Evolutionary conservation across 2,888 invertebrate genomes (phyloP), one percentile per base, ranked within the genome.

Genomic region (Pseudococcus jackbeardsleyi): DNA sequence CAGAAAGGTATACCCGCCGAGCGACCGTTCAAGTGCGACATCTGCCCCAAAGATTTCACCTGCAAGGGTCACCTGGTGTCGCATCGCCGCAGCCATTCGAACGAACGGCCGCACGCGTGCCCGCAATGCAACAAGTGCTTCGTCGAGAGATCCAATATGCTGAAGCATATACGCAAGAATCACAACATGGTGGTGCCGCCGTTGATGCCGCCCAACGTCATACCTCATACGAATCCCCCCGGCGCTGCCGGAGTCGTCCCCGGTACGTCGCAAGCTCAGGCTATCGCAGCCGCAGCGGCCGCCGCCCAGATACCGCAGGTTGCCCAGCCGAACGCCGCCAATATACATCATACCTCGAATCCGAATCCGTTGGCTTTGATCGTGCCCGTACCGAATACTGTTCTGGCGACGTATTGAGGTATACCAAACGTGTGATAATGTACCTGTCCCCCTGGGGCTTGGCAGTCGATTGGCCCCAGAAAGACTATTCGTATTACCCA

Each of bases 21-120:
- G 91, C 93, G 96, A 68, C 96, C 96, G 7, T 96, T 94, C 91
- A 95, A 95, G 88, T 96, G 89, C 89, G 89, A 89, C 46, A 88
- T 89, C 26, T 89, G 89, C 68, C 89, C 89, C n/a, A 89, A 89
- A 91, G 95, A 96, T 86, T 96, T 96, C 92, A 96, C 96, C 0
- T 92, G 96, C 85, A 96, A 96, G 92, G 96, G 95, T 89, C 96
- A 96, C 91, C 92, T 96, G 68, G 93, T 96, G 89, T 96, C 96
- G 93, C 96, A 96, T 91, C 95, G 96, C 92, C 93, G 96, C 89
- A 96, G 96, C 90, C 96, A 96, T 92, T 89, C 90, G 11, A 90
- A 90, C 19, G 90, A 90, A 12, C 90, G 90, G 15, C 90, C 90
- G 79, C 94, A 94, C 91, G 93, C 93, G 86, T 95, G 95, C 91